Evolutionary conservation across 2,888 invertebrate genomes (phyloP).

Genomic region (Pristionchus arcanus): DNA sequence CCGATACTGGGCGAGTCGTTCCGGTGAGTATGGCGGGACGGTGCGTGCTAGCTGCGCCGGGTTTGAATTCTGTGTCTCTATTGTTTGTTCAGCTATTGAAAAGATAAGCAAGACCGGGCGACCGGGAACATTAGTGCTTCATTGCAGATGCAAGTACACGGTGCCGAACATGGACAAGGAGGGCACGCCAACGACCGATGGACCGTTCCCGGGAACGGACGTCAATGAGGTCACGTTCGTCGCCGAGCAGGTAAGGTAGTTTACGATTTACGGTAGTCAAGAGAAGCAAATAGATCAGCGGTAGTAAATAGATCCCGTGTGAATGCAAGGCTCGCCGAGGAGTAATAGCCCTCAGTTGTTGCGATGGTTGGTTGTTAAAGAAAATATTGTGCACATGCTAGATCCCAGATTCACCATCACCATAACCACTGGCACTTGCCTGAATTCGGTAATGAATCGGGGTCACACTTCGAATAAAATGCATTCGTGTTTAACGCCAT

Average conservation of each 20-base stretch:
- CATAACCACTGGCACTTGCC: too few relatives aligned
- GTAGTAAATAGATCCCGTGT: too few relatives aligned
- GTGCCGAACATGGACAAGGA: conserved; percentile 61
- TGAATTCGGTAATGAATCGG: too few relatives aligned
- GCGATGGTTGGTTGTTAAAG: too few relatives aligned
- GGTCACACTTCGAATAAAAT: too few relatives aligned
- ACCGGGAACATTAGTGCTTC: not conserved
- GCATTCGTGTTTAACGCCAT: too few relatives aligned
- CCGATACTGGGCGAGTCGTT: conserved; percentile 98
- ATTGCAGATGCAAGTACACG: conserved; percentile 70
- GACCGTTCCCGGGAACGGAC: conserved; percentile 92
- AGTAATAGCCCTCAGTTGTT: too few relatives aligned
- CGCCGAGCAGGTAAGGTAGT: conserved; percentile 87
- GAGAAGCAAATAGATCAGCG: conserved; percentile 70
- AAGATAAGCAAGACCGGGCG: too few relatives aligned
- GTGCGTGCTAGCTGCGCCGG: not conserved
- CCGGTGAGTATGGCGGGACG: conserved; percentile 85
- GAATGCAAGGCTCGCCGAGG: not conserved
- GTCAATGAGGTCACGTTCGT: conserved; percentile 92
- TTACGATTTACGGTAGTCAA: not conserved
- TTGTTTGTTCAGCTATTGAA: not conserved
- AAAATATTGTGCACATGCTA: too few relatives aligned
- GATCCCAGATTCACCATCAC: too few relatives aligned
- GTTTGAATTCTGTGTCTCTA: not conserved
- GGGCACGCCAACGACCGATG: conserved; percentile 56